phyloP scores from a whole-genome alignment of 2,113 vertebrate genomes.

The Ciconia boyciana region DNA sequence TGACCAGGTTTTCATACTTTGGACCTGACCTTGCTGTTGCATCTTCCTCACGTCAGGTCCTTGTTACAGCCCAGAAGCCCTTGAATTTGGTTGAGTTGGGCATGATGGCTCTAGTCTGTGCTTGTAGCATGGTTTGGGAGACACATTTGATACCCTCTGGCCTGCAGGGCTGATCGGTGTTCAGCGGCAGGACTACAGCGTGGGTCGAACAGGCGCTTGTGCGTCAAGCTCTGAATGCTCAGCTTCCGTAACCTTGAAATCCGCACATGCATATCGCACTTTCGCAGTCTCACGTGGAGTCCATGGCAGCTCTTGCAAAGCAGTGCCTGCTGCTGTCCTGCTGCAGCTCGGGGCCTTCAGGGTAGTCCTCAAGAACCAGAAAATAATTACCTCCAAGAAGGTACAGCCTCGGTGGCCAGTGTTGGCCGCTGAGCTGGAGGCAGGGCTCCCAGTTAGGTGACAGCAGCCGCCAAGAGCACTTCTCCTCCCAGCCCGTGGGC shows the following conservation, averaged over 20 bases:
- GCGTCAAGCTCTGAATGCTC: neutral
- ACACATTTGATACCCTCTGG: neutral
- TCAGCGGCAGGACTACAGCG: neutral
- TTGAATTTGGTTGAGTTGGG: neutral
- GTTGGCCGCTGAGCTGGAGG: neutral
- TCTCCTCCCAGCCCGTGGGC: neutral
- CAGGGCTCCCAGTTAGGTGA: neutral
- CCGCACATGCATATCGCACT: accelerated
- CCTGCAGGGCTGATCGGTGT: neutral
- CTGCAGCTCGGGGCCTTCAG: neutral
- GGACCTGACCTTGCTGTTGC: neutral
- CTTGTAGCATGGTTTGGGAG: neutral
- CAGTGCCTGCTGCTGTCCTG: neutral
- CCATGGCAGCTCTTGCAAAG: neutral
- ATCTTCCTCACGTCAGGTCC: neutral
- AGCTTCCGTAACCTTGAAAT: neutral
- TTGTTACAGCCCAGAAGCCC: neutral
- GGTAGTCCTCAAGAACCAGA: neutral
- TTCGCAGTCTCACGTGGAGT: neutral
- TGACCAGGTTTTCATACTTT: neutral
- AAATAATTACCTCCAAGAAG: neutral
- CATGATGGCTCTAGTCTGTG: neutral
- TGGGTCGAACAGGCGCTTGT: neutral
- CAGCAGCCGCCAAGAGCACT: neutral
- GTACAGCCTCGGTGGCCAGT: neutral